phyloP scores from a whole-genome alignment of 2,797 vertebrate genomes.

The Sebastes miniatus region DNA sequence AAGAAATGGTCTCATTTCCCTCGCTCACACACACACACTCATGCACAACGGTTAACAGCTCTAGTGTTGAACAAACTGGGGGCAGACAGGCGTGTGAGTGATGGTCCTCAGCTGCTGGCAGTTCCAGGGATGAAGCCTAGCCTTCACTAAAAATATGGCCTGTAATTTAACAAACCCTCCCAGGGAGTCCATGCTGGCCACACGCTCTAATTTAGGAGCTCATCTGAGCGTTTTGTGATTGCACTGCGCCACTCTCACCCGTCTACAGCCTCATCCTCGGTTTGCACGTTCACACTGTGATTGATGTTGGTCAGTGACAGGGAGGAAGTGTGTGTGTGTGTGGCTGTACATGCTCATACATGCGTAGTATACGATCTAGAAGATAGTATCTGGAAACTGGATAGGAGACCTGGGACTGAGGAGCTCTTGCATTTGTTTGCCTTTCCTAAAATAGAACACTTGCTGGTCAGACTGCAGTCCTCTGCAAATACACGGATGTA shows the following conservation, averaged over 20 bases:
- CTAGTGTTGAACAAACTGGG: slow-evolving; percentile 26
- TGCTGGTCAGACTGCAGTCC: slow-evolving; percentile 21
- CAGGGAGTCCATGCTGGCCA: slow-evolving; percentile 40
- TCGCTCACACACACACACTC: background rate
- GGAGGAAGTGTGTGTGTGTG: background rate
- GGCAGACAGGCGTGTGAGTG: slow-evolving; percentile 57
- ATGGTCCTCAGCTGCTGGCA: slow-evolving; percentile 70
- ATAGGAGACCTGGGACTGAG: slow-evolving; percentile 32
- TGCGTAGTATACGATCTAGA: background rate
- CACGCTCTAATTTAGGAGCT: slow-evolving; percentile 69
- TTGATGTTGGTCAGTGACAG: slow-evolving; percentile 42
- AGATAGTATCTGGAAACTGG: slow-evolving; percentile 42
- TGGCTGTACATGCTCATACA: background rate
- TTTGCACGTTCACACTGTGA: slow-evolving; percentile 32
- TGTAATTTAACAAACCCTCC: slow-evolving; percentile 74
- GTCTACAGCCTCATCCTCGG: slow-evolving; percentile 22
- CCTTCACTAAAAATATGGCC: slow-evolving; percentile 75
- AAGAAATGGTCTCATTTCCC: background rate
- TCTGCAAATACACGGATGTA: slow-evolving; percentile 41
- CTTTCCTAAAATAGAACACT: slow-evolving; percentile 59
- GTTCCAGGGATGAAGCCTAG: slow-evolving; percentile 52
- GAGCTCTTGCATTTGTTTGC: slow-evolving; percentile 58
- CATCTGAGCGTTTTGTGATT: slow-evolving; percentile 61
- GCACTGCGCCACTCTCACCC: slow-evolving; percentile 41
- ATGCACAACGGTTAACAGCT: slow-evolving; percentile 8